Evolutionary conservation across 2,888 invertebrate genomes (phyloP), one percentile per base, ranked within the genome.

Genomic region (Bugula neritina): DNA sequence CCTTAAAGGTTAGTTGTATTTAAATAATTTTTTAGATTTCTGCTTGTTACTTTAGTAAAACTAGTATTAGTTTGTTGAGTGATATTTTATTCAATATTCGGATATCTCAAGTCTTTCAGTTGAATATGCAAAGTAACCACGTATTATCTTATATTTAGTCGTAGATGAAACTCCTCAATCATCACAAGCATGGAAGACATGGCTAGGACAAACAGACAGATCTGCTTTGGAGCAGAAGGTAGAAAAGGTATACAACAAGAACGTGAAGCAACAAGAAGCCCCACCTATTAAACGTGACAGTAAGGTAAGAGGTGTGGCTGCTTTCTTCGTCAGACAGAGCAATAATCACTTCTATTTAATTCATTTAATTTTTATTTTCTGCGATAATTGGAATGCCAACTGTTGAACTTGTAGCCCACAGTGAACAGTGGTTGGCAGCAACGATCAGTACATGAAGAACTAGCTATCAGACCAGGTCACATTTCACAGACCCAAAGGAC

Each of bases 371-470:
- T n/a, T n/a, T n/a, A n/a, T n/a, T n/a, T n/a, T n/a, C n/a, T n/a
- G n/a, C n/a, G n/a, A n/a, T n/a, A n/a, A n/a, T n/a, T n/a, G n/a
- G n/a, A n/a, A n/a, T n/a, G n/a, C n/a, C n/a, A n/a, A n/a, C n/a
- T n/a, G n/a, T n/a, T n/a, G n/a, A 43, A 5, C 5, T 23, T 57
- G n/a, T 57, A 57, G 57, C 57, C 57, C 23, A 5, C 23, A 23
- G 57, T 57, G 43, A 43, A 43, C 34, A 63, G 63, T 63, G 63
- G 63, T 10, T 63, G 63, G 63, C 63, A 63, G 63, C 63, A 63
- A n/a, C 2, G 63, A 31, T 29, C 63, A 29, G 31, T 63, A 34
- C 63, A 31, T 29, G 63, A 63, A 34, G 63, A 63, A n/a, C 29
- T 10, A 63, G n/a, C 25, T 23, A 34, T 63, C 27, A 27, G 34